Percentiles rank a stretch among this genome's conserved stretches.
These are phyloP conservation scores for Thalassoma bifasciatum DNA, from an alignment of 2,113 vertebrate species.

Conservation along the genomic window DNA sequence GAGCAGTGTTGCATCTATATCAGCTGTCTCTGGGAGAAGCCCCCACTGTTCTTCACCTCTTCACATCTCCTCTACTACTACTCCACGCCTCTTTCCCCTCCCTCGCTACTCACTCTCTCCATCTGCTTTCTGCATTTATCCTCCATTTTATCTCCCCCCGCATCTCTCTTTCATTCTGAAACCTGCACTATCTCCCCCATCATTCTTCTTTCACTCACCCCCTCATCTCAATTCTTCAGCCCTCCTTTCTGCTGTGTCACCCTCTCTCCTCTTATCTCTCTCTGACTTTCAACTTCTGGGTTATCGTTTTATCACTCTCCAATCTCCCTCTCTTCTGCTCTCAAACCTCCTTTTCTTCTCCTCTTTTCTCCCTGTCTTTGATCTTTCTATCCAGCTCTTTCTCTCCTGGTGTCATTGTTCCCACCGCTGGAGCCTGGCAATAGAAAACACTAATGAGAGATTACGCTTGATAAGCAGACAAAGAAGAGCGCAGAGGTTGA, in stretches of 20 bases:
- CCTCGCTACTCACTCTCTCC: background rate
- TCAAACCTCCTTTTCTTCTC: background rate
- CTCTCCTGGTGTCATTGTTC: slow-evolving; percentile 24
- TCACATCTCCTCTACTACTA: slow-evolving; percentile 1
- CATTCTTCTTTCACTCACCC: slow-evolving; percentile 15
- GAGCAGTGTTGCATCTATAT: slow-evolving; percentile 1
- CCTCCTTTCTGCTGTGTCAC: slow-evolving; percentile 19
- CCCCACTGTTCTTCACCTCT: background rate
- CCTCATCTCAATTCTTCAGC: slow-evolving; percentile 16
- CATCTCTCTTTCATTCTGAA: slow-evolving; percentile 22
- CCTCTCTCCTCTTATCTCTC: slow-evolving; percentile 15
- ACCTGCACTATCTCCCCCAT: slow-evolving; percentile 22
- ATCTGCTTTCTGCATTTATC: background rate
- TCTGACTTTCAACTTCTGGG: slow-evolving; percentile 8
- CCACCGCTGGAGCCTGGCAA: slow-evolving; percentile 27
- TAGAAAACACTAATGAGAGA: slow-evolving; percentile 57
- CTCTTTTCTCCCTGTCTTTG: background rate
- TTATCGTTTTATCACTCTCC: slow-evolving; percentile 1
- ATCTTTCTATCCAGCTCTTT: background rate
- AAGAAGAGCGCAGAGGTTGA: slow-evolving; percentile 47
- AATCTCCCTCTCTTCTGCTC: slow-evolving; percentile 15
- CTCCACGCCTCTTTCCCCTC: background rate
- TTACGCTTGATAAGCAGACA: slow-evolving; percentile 63
- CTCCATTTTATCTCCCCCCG: background rate
- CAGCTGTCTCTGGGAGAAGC: background rate